phyloP scores from a whole-genome alignment of 2,888 invertebrate genomes.

The Pollenia amentaria region DNA sequence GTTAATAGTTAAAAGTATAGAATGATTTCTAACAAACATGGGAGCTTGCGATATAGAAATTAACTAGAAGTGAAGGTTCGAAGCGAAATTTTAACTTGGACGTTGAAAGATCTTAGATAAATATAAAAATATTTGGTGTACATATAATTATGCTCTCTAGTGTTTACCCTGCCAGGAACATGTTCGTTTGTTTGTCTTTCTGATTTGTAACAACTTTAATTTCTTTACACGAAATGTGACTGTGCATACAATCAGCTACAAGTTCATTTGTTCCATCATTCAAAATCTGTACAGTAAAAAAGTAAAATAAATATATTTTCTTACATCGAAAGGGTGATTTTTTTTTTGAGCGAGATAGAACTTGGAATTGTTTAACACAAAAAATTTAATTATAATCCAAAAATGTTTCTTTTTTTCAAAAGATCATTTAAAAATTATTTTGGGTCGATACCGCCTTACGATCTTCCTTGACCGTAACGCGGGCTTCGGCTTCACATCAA shows the following conservation, averaged over 20 bases:
- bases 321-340: neutral
- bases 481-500: too few relatives aligned
- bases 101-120: neutral
- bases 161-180: slow-evolving; percentile 38
- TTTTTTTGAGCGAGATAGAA: neutral
- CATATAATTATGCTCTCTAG: neutral
- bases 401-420: too few relatives aligned
- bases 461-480: too few relatives aligned
- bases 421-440: too few relatives aligned
- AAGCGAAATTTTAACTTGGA: too few relatives aligned
- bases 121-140: neutral
- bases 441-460: too few relatives aligned
- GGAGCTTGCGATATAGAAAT: too few relatives aligned
- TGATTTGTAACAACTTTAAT: slow-evolving; percentile 74
- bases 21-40: neutral
- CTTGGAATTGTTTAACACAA: too few relatives aligned
- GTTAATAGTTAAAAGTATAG: neutral
- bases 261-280: slow-evolving; percentile 73
- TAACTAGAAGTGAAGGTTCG: too few relatives aligned
- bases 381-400: too few relatives aligned
- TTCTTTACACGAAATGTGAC: slow-evolving; percentile 73
- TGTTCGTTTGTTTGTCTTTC: slow-evolving; percentile 64
- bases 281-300: slow-evolving; percentile 49
- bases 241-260: slow-evolving; percentile 74
- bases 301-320: slow-evolving; percentile 50